A percentile compares a stretch with the other conserved stretches of the same genome.
Conservation (phyloP, 2,888 invertebrate species). For the Campoplex capitator region DNA sequence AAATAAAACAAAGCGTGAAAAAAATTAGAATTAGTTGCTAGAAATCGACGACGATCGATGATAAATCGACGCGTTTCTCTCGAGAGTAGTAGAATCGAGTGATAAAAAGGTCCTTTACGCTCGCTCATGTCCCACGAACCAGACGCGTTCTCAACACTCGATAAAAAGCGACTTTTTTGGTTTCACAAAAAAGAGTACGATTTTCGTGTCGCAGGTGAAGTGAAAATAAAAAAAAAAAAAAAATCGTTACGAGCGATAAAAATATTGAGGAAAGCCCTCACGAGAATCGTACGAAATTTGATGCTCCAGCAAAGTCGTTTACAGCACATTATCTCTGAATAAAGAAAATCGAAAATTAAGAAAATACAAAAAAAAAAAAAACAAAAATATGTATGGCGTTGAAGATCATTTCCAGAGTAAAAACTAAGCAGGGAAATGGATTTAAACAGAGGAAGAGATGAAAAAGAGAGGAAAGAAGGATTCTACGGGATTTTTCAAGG, state of each 20-base stretch:
- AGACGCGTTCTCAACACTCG: slow-evolving; percentile 53
- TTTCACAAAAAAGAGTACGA: slow-evolving; percentile 14
- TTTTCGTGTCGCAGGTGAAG: background rate
- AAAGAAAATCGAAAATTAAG: slow-evolving; percentile 40
- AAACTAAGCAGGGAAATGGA: slow-evolving; percentile 35
- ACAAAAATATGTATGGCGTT: slow-evolving; percentile 54
- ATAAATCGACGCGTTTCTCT: background rate
- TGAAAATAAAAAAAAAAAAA: slow-evolving; percentile 22
- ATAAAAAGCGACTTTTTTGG: slow-evolving; percentile 26
- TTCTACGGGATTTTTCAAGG: slow-evolving; percentile 42
- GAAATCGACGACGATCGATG: background rate
- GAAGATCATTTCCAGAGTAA: slow-evolving; percentile 40
- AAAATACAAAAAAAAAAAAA: slow-evolving; percentile 42
- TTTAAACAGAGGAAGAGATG: slow-evolving; percentile 67
- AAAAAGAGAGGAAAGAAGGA: slow-evolving; percentile 71
- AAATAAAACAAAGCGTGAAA: slow-evolving; percentile 52
- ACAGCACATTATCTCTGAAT: slow-evolving; percentile 81
- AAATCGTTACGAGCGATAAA: slow-evolving; percentile 11
- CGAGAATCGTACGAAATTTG: slow-evolving; percentile 35
- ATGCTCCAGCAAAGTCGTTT: slow-evolving; percentile 63
- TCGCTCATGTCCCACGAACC: slow-evolving; percentile 76
- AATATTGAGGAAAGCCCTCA: background rate
- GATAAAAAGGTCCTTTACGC: slow-evolving; percentile 78
- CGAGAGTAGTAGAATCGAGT: slow-evolving; percentile 20
- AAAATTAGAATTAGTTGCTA: slow-evolving; percentile 49